phyloP scores from a whole-genome alignment of 1,140 invertebrate genomes.

The Achroia grisella region DNA sequence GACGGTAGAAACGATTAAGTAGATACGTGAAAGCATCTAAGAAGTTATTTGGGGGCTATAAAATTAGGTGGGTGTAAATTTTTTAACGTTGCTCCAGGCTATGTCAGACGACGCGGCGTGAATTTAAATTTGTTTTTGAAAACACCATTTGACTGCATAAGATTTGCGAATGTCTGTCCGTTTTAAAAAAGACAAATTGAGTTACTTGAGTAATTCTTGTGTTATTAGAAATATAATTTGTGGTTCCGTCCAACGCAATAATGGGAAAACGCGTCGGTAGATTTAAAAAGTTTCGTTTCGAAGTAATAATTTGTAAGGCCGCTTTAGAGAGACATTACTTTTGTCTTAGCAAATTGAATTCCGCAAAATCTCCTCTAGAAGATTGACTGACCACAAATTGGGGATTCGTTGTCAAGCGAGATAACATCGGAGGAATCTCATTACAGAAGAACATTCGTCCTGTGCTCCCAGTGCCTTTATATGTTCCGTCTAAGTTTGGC shows the following conservation, averaged over 20 bases:
- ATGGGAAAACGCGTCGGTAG: neutral
- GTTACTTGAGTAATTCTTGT: conserved; percentile 2
- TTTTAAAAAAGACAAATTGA: conserved; percentile 2
- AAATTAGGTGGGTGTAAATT: conserved; percentile 32
- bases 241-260: neutral
- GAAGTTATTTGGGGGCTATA: conserved; percentile 20
- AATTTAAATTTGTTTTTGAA: conserved; percentile 25
- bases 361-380: conserved; percentile 39
- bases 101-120: conserved; percentile 13
- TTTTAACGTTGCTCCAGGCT: conserved; percentile 20
- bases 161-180: neutral
- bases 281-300: conserved; percentile 27
- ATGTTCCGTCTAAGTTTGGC: conserved; percentile 31
- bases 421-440: conserved; percentile 65
- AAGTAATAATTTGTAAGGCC: conserved; percentile 30
- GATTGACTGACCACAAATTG: conserved; percentile 67
- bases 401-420: conserved; percentile 61
- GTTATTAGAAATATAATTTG: conserved; percentile 9
- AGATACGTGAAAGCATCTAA: conserved; percentile 20
- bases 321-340: conserved; percentile 48
- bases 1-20: conserved; percentile 21
- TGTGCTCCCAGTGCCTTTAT: conserved; percentile 26
- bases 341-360: conserved; percentile 66
- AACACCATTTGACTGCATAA: neutral
- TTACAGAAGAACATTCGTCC: conserved; percentile 50